phyloP scores from a whole-genome alignment of 2,797 vertebrate genomes.

The Eulemur rubriventer region DNA sequence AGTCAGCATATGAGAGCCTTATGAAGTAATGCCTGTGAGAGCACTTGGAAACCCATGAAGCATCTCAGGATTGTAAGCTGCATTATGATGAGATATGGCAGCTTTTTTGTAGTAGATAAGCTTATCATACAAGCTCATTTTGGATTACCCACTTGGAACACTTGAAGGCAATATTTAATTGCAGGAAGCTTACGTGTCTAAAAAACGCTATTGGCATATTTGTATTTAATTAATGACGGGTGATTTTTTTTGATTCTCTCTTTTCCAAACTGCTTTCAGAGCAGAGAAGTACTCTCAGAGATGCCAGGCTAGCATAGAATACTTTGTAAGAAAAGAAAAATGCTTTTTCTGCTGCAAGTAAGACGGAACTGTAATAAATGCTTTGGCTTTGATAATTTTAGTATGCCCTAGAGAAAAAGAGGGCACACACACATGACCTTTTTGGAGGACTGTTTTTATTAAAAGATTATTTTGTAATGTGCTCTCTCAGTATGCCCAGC shows the following conservation, averaged over 20 bases:
- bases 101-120: not conserved
- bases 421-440: not conserved
- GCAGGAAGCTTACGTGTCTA: not conserved
- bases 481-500: not conserved
- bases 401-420: not conserved
- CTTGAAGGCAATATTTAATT: not conserved
- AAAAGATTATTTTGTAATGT: not conserved
- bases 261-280: slow-evolving; percentile 9
- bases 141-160: not conserved
- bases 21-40: not conserved
- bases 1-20: not conserved
- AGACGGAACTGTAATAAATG: not conserved
- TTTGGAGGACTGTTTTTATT: not conserved
- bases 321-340: not conserved
- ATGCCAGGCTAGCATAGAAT: not conserved
- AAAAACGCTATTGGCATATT: not conserved
- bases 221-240: not conserved
- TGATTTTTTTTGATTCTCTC: not conserved
- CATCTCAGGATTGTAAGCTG: not conserved
- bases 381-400: not conserved
- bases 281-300: not conserved
- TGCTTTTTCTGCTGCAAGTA: not conserved
- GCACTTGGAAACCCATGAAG: not conserved
- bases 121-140: not conserved
- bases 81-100: not conserved